Conservation (phyloP, 2,888 invertebrate species). For the Eupithecia abbreviata region DNA sequence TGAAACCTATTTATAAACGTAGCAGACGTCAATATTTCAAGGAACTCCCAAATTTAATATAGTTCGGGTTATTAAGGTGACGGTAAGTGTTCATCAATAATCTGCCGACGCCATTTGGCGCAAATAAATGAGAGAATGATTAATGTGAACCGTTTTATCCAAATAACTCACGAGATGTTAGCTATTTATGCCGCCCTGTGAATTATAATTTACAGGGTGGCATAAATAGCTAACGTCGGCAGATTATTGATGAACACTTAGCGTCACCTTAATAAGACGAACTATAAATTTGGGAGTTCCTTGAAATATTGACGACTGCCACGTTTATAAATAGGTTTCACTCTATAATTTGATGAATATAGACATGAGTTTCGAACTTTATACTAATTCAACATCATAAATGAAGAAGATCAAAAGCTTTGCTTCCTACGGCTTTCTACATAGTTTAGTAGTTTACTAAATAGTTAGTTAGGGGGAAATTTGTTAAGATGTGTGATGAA, state of each 20-base stretch:
- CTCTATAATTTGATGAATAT: not conserved
- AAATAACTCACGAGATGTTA: not conserved
- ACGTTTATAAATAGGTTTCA: not conserved
- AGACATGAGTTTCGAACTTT: not conserved
- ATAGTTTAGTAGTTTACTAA: not conserved
- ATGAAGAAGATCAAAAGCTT: not conserved
- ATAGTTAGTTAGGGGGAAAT: not conserved
- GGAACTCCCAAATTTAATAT: slow-evolving; percentile 20
- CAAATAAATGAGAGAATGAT: too few species aligned
- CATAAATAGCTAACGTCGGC: slow-evolving; percentile 17
- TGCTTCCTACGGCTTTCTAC: not conserved
- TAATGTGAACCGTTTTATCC: too few species aligned
- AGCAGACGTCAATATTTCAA: slow-evolving; percentile 3
- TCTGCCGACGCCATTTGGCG: slow-evolving; percentile 14
- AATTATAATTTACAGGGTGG: not conserved
- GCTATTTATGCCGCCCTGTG: not conserved
- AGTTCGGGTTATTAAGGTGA: slow-evolving; percentile 26
- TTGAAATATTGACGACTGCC: slow-evolving; percentile 3
- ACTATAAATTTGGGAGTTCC: slow-evolving; percentile 23
- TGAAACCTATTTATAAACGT: not conserved
- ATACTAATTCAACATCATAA: not conserved
- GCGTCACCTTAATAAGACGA: slow-evolving; percentile 27
- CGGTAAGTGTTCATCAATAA: slow-evolving; percentile 52
- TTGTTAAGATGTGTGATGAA: not conserved
- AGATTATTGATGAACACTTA: slow-evolving; percentile 52